Percentiles rank a stretch among this genome's conserved stretches.
Evolutionary conservation across 2,113 vertebrate species (phyloP).

Genomic region (Brachionichthys hirsutus): DNA sequence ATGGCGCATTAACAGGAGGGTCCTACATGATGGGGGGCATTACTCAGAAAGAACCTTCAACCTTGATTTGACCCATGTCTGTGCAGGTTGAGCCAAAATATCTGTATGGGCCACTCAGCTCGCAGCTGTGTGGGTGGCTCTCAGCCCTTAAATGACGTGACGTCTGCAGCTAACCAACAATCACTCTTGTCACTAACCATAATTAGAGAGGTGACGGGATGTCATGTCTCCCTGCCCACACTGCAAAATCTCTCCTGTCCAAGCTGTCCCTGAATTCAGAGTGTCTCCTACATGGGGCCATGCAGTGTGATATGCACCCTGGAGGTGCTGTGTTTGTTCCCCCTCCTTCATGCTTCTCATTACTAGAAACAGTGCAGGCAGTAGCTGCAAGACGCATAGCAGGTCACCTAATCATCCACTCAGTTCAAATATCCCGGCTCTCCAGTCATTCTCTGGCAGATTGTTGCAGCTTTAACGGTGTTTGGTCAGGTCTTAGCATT

Average conservation of each 20-base stretch:
- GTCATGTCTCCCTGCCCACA: constrained; percentile 30
- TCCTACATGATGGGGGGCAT: constrained; percentile 51
- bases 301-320: neutral
- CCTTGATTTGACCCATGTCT: constrained; percentile 50
- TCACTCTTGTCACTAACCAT: constrained; percentile 34
- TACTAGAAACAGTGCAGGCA: too few species aligned
- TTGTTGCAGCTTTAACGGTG: too few species aligned
- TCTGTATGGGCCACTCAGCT: constrained; percentile 25
- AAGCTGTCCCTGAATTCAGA: constrained; percentile 16
- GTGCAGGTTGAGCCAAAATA: constrained; percentile 40
- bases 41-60: constrained; percentile 43
- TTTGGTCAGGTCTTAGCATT: too few species aligned
- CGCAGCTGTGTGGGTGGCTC: constrained; percentile 40
- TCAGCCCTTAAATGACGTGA: constrained; percentile 40
- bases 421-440: too few species aligned
- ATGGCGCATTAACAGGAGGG: constrained; percentile 32
- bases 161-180: constrained; percentile 33
- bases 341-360: too few species aligned
- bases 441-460: too few species aligned
- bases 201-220: constrained; percentile 39
- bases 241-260: constrained; percentile 13
- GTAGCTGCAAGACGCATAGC: too few species aligned
- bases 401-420: too few species aligned
- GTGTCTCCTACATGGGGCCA: constrained; percentile 15
- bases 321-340: too few species aligned